Evolutionary conservation across 1,140 invertebrate species (phyloP).

Genomic region (Pectinophora gossypiella): DNA sequence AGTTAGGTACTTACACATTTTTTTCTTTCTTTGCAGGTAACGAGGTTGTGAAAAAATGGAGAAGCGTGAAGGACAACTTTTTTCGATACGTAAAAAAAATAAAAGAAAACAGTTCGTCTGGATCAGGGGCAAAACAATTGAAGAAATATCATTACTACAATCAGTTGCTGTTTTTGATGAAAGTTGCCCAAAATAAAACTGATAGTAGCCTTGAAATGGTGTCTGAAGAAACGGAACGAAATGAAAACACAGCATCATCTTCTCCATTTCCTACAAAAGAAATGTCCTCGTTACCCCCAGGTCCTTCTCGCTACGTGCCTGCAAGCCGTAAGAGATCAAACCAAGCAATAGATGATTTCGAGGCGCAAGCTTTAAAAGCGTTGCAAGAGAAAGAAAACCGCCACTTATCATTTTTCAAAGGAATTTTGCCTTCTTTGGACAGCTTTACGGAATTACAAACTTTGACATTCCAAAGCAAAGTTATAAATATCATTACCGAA

Average conservation of each 20-base stretch:
- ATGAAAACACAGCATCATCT: slow-evolving; percentile 14
- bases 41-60: slow-evolving; percentile 18
- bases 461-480: slow-evolving; percentile 22
- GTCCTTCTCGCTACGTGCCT: slow-evolving; percentile 13
- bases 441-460: slow-evolving; percentile 19
- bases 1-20: slow-evolving; percentile 7
- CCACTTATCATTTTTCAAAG: slow-evolving; percentile 19
- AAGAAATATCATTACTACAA: slow-evolving; percentile 24
- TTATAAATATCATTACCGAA: slow-evolving; percentile 19
- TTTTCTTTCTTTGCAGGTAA: slow-evolving; percentile 21
- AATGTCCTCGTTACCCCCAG: slow-evolving; percentile 3
- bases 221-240: slow-evolving; percentile 15
- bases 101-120: slow-evolving; percentile 16
- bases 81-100: slow-evolving; percentile 18
- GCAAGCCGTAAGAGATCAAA: slow-evolving; percentile 12
- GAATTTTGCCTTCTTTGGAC: slow-evolving; percentile 20
- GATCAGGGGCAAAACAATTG: slow-evolving; percentile 19
- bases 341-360: slow-evolving; percentile 12
- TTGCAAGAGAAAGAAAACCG: slow-evolving; percentile 18
- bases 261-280: slow-evolving; percentile 8
- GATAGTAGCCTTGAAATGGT: slow-evolving; percentile 16
- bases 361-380: slow-evolving; percentile 14
- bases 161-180: slow-evolving; percentile 19
- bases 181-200: slow-evolving; percentile 18
- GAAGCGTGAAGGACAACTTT: slow-evolving; percentile 18